phyloP scores from a whole-genome alignment of 2,797 vertebrate genomes.

The Chrysocyon brachyurus region DNA sequence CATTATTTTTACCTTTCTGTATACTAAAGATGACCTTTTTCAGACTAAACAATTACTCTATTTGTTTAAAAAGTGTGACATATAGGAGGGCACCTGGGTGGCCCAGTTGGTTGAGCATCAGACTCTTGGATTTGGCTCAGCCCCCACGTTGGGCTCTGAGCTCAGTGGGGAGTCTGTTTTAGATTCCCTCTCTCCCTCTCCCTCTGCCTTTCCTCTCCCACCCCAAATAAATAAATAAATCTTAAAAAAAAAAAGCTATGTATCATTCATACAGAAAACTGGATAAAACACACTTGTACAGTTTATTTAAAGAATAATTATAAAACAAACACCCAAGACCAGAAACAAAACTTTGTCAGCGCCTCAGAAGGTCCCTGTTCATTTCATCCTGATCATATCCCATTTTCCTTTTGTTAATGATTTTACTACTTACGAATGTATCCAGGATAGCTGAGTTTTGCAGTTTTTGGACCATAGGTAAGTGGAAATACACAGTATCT shows the following conservation, averaged over 20 bases:
- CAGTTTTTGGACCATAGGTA: not conserved
- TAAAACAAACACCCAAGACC: not conserved
- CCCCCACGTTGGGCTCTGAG: not conserved
- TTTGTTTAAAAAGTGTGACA: not conserved
- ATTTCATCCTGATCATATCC: not conserved
- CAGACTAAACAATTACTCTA: not conserved
- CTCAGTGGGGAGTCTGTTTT: not conserved
- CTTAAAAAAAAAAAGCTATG: not conserved
- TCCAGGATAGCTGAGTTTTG: not conserved
- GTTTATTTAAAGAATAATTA: slow-evolving; percentile 31
- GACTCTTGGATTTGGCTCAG: not conserved
- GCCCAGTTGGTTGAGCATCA: not conserved
- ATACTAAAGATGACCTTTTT: not conserved
- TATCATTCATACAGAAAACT: not conserved
- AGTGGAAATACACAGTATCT: not conserved
- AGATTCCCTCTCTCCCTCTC: not conserved
- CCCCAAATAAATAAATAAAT: not conserved
- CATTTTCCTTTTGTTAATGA: not conserved
- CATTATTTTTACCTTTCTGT: slow-evolving; percentile 11
- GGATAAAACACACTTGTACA: not conserved
- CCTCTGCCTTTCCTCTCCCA: too few relatives aligned
- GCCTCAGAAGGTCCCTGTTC: too few relatives aligned
- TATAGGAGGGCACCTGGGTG: not conserved
- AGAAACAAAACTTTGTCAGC: not conserved
- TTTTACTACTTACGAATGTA: not conserved